Evolutionary conservation across 2,888 invertebrate genomes (phyloP), one percentile per base, ranked within the genome.

Genomic region (Stenichneumon culpator): DNA sequence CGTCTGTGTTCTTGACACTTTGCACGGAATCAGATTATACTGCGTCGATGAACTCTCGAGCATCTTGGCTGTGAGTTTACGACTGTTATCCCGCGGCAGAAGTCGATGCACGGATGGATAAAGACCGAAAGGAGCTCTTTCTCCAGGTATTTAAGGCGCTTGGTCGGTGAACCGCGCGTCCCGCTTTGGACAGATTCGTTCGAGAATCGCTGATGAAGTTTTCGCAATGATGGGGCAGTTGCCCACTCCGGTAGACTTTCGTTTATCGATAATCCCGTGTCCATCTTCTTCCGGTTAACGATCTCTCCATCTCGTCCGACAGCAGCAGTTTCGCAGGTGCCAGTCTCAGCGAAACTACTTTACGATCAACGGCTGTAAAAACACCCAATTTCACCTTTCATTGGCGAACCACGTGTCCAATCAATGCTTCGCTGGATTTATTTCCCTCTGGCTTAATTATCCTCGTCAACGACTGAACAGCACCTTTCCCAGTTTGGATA

Each of bases 191-290:
- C 73, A 54, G 52, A 68, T 84, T 63, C 73, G 54, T 47, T 81
- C 78, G 50, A 79, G 67, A 85, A 67, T 75, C 52, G 82, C 85
- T 85, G 82, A 85, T 72, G 54, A 79, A 60, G 74, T 70, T 63
- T 67, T 47, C 73, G 22, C 67, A 67, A 44, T 44, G 52, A 69
- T n/a, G 28, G 47, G 22, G 67, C 52, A 39, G 14, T 72, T 47
- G 47, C 70, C 57, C n/a, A 50, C 65, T 39, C 32, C 6, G 82
- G 67, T 68, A 75, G 75, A 79, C 32, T 52, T 72, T 54, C 67
- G 68, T 60, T 82, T 79, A 85, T 85, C 82, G 75, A 82, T 77
- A 32, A 60, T 22, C 52, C 57, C 65, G 22, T 72, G 68, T 84
- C 73, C 70, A 67, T 74, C 54, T 82, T n/a, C 63, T 52, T 32